Evolutionary conservation across 2,797 vertebrate species (phyloP).

Genomic region (Labroides dimidiatus): DNA sequence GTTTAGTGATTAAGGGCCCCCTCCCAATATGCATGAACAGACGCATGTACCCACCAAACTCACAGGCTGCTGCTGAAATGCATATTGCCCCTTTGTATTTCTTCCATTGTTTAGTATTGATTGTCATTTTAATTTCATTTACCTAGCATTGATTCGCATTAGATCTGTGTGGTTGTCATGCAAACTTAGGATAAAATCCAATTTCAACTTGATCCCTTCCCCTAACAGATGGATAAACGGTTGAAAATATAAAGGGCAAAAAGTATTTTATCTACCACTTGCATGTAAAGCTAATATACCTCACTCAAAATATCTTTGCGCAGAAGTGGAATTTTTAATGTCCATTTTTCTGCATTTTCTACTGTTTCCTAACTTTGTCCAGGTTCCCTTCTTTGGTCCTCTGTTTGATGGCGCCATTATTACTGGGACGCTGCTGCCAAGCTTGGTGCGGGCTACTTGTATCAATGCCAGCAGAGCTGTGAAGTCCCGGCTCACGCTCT

Average conservation of each 20-base stretch:
- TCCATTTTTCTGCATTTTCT: background rate
- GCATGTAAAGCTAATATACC: background rate
- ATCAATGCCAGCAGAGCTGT: constrained; percentile 99
- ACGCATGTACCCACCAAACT: constrained; percentile 70
- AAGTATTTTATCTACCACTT: constrained; percentile 36
- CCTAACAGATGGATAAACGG: constrained; percentile 77
- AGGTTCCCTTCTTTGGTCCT: constrained; percentile 98
- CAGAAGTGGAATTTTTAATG: background rate
- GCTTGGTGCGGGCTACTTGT: constrained; percentile 95
- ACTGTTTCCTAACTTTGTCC: constrained; percentile 34
- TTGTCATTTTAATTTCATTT: constrained; percentile 85
- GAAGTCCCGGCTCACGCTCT: constrained; percentile 96
- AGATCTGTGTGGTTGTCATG: constrained; percentile 80
- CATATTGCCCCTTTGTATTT: constrained; percentile 86
- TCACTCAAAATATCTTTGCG: constrained; percentile 15
- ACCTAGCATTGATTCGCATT: constrained; percentile 78
- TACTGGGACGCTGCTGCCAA: constrained; percentile 92
- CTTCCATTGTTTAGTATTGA: constrained; percentile 83
- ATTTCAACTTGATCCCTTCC: constrained; percentile 71
- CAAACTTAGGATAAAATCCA: constrained; percentile 74
- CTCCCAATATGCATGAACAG: constrained; percentile 76
- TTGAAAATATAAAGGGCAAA: constrained; percentile 31
- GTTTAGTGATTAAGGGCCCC: constrained; percentile 78
- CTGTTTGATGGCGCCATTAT: constrained; percentile 96
- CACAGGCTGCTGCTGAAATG: constrained; percentile 66